Percentiles rank a stretch among this genome's conserved stretches.
These are phyloP conservation scores for Tragopan temminckii DNA, from an alignment of 2,797 vertebrate species.

Conservation along the genomic window DNA sequence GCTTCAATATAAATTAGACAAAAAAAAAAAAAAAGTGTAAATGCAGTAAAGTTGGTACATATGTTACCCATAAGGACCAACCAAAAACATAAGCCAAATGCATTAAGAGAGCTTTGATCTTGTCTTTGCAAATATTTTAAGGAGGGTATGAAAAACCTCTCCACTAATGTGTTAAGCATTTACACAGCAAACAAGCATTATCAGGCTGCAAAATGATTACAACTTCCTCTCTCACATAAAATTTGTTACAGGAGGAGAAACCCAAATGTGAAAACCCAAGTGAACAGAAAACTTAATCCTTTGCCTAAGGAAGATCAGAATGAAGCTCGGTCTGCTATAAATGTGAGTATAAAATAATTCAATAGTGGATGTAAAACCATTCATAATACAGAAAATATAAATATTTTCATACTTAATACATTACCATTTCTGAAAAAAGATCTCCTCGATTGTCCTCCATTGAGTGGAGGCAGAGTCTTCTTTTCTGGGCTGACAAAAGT, in stretches of 20 bases:
- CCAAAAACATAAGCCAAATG: neutral
- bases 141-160: neutral
- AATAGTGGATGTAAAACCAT: neutral
- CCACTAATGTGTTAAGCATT: neutral
- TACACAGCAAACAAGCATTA: neutral
- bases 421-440: conserved; percentile 97
- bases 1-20: neutral
- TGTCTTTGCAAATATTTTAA: neutral
- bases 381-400: neutral
- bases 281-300: neutral
- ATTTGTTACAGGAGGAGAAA: neutral
- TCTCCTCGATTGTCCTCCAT: conserved; percentile 92
- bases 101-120: neutral
- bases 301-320: neutral
- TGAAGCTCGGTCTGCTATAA: neutral
- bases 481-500: conserved; percentile 97
- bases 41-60: neutral
- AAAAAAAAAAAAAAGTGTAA: neutral
- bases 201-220: conserved; percentile 13
- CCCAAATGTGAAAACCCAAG: neutral
- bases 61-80: neutral
- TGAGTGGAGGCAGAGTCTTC: conserved; percentile 93
- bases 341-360: neutral
- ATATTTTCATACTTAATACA: conserved; percentile 9
- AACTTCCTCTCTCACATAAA: neutral